Percentiles rank a stretch among this genome's conserved stretches.
Evolutionary conservation across 2,888 invertebrate species (phyloP).

Genomic region (Papilio gigon): DNA sequence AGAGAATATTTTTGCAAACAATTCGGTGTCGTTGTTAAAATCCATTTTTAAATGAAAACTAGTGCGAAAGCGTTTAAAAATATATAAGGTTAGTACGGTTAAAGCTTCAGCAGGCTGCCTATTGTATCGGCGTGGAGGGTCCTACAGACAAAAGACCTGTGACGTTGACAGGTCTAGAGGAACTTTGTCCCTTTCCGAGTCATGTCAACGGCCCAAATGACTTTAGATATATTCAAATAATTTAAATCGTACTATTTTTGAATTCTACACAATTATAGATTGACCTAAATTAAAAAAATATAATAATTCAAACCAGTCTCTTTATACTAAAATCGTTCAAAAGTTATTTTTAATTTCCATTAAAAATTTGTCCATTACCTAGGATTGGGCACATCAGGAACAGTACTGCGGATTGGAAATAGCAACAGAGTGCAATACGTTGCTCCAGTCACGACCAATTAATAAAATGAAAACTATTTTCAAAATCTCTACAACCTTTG

Average conservation of each 20-base stretch:
- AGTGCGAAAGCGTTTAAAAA: slow-evolving; percentile 38
- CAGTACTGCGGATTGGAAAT: slow-evolving; percentile 41
- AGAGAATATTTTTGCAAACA: slow-evolving; percentile 9
- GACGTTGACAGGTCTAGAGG: slow-evolving; percentile 46
- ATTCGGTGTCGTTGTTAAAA: slow-evolving; percentile 10
- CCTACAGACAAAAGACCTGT: slow-evolving; percentile 58
- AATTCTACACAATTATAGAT: too few species aligned
- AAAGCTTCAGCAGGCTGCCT: slow-evolving; percentile 49
- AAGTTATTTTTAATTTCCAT: slow-evolving; percentile 8
- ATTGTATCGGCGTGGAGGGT: slow-evolving; percentile 66
- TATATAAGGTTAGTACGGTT: slow-evolving; percentile 34
- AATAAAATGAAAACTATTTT: slow-evolving; percentile 44
- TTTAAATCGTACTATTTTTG: not conserved
- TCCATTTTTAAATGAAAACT: slow-evolving; percentile 37
- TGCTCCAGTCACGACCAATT: slow-evolving; percentile 43
- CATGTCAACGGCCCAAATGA: slow-evolving; percentile 34
- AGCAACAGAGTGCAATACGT: slow-evolving; percentile 50
- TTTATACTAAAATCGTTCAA: not conserved
- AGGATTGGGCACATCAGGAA: not conserved
- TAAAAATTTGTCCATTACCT: slow-evolving; percentile 1
- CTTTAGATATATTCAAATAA: slow-evolving; percentile 30
- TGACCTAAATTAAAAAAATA: too few species aligned
- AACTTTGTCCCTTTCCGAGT: slow-evolving; percentile 41
- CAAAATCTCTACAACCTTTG: slow-evolving; percentile 30
- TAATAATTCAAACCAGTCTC: too few species aligned